phyloP scores from a whole-genome alignment of 2,113 vertebrate species.

The Lepus americanus region DNA sequence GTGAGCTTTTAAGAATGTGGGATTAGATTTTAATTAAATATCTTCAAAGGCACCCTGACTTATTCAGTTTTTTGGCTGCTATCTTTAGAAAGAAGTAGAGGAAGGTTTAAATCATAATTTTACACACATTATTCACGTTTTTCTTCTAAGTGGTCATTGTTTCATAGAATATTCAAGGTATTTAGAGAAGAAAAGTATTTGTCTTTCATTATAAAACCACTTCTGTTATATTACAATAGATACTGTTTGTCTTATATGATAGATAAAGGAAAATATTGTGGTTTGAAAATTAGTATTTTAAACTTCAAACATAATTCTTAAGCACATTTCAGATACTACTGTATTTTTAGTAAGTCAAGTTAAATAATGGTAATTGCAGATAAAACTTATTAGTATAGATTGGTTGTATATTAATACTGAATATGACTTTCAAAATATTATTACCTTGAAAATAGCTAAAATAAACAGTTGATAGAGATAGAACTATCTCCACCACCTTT shows the following conservation, averaged over 20 bases:
- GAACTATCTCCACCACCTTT: neutral
- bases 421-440: neutral
- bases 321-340: conserved; percentile 41
- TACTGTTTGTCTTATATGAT: conserved; percentile 17
- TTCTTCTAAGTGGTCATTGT: conserved; percentile 57
- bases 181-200: conserved; percentile 56
- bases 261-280: conserved; percentile 50
- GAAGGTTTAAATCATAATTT: conserved; percentile 77
- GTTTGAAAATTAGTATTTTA: conserved; percentile 62
- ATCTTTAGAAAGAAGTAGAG: conserved; percentile 77
- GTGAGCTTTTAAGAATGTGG: conserved; percentile 93
- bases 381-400: conserved; percentile 32
- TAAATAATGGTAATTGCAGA: conserved; percentile 36
- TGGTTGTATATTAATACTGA: neutral
- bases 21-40: conserved; percentile 97
- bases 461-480: neutral
- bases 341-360: conserved; percentile 56
- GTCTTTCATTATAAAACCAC: conserved; percentile 60
- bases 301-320: conserved; percentile 39
- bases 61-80: conserved; percentile 86
- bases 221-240: conserved; percentile 23
- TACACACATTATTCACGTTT: conserved; percentile 67
- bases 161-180: conserved; percentile 55
- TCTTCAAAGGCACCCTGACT: conserved; percentile 94
- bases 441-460: conserved; percentile 27